Evolutionary conservation across 1,140 invertebrate species (phyloP).

Genomic region (Limonius californicus): DNA sequence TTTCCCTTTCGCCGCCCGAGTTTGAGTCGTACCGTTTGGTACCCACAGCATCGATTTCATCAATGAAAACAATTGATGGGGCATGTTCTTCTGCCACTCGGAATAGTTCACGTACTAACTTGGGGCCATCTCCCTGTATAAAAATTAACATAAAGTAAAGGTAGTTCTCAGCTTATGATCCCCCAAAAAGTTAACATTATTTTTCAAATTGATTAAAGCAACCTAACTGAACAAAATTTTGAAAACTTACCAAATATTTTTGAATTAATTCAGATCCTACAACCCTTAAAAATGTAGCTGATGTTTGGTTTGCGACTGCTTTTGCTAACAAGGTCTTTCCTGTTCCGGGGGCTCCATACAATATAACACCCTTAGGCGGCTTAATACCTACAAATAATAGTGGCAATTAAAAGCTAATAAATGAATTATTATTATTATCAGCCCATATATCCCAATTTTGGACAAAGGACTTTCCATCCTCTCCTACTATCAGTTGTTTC

Average conservation of each 20-base stretch:
- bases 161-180: too few relatives aligned
- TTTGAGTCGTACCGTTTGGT: conserved; percentile 99
- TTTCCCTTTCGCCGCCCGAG: conserved; percentile 98
- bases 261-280: conserved; percentile 99
- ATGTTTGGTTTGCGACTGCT: conserved; percentile 99
- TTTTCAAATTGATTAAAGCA: not conserved
- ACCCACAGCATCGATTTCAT: conserved; percentile 99
- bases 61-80: conserved; percentile 99
- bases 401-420: too few relatives aligned
- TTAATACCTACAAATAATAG: conserved; percentile 62
- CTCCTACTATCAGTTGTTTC: too few relatives aligned
- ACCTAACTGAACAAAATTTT: not conserved
- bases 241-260: conserved; percentile 82
- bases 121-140: conserved; percentile 92
- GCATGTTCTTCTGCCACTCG: conserved; percentile 99
- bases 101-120: conserved; percentile 96
- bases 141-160: not conserved
- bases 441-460: too few relatives aligned
- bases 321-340: conserved; percentile 98
- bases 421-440: too few relatives aligned
- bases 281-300: conserved; percentile 96
- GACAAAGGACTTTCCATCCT: too few relatives aligned
- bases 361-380: conserved; percentile 98
- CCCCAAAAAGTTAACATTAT: not conserved
- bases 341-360: conserved; percentile 97